Evolutionary conservation across 2,113 vertebrate species (phyloP), one percentile per base, ranked within the genome.

Genomic region (Scytalopus superciliaris): DNA sequence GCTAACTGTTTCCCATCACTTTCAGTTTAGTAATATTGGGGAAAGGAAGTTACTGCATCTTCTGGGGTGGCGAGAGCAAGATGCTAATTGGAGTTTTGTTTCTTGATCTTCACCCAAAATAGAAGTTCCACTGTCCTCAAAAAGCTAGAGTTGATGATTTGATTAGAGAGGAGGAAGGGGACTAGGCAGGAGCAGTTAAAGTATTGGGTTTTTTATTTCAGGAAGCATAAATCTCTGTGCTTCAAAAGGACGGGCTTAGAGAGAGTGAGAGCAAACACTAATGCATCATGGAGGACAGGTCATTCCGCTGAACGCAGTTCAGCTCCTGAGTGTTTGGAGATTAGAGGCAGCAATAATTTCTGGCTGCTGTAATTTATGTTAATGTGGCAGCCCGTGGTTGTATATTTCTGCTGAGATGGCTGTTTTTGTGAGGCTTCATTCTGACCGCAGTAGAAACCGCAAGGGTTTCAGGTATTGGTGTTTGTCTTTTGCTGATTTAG

Each of bases 291-390:
- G 83, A 87, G 93, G 98, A 98, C 98, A 98, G 98, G 97, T 98
- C 97, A 98, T 98, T 98, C 97, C 17, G 6, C 94, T 93, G 98
- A 97, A 97, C 10, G 91, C 96, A 97, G 95, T 94, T 72, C 84
- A 94, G 97, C 94, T 97, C 96, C 98, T 98, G 97, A 98, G 96
- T 95, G 90, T 97, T 97, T 95, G 94, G 96, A 98, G 98, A 98
- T 98, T 98, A 98, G 97, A 95, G 90, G 63, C 93, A 87, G 98
- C 97, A 97, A 96, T 98, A 97, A 98, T 98, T 98, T 96, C 97
- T 98, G 95, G 84, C 97, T 97, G 97, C 97, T 96, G 86, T 97
- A 97, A 97, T 97, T 98, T 98, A 98, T 98, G 98, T 98, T 98
- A 98, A 98, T 98, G 97, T 98, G 98, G 94, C 98, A 91, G 67